Base-by-base conservation (phyloP, 2,797 vertebrate species). In the Poecilia picta region DNA sequence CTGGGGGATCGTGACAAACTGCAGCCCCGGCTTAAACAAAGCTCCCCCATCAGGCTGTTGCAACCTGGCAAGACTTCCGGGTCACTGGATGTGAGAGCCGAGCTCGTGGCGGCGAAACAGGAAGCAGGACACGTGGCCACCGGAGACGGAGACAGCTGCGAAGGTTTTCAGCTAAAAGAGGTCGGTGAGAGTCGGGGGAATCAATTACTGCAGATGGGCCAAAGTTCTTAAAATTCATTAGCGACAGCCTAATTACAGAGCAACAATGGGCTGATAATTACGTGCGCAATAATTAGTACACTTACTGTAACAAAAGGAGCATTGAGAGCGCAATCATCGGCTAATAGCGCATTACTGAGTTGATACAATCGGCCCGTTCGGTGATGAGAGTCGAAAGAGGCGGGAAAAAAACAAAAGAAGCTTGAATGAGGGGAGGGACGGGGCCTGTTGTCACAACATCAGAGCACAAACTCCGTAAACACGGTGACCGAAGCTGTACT, bases 201-300 rank as follows among this genome's bases (percentile, higher is more conserved):
- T 95, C 93, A 95, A 93, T 95, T 95, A 91, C 78, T 88, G 88
- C 74, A 49, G 72, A 84, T 82, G 49, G 77, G 84, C 77, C 10
- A 28, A 84, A 83, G 78, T 90, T 93, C 91, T 91, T 89, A 92
- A 93, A 90, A 94, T 93, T 92, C 86, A 95, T 96, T 94, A 94
- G 91, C 88, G 91, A 90, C 84, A 85, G 87, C 68, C 85, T 92
- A 94, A 95, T 95, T 95, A 92, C 75, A 87, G 78, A 84, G 88
- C 72, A 94, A 94, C 91, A 94, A 93, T 89, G 76, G 76, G 79
- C 80, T 90, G 91, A 93, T 95, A 95, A 96, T 95, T 94, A 92
- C 89, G 91, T 91, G 73, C 82, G 81, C 80, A 93, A 92, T 93
- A 94, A 95, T 95, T 91, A 93, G 95, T 94, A 89, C 79, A 87